A percentile compares a stretch with the other conserved stretches of the same genome.
These are phyloP conservation scores for Molossus molossus DNA, from an alignment of 2,797 vertebrate species.

Conservation along the genomic window DNA sequence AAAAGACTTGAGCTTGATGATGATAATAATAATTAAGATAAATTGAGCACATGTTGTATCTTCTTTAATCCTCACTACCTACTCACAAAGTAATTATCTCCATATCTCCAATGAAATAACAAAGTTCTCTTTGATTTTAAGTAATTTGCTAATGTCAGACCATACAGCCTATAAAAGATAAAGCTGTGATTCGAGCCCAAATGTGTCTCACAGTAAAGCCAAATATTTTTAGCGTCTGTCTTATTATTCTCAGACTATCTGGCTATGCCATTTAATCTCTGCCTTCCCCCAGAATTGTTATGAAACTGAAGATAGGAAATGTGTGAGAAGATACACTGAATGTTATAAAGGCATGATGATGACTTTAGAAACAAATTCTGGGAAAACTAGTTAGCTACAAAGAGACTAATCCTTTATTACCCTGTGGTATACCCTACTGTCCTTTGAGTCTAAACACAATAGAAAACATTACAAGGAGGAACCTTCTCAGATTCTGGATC, in stretches of 20 bases:
- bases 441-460: not conserved
- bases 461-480: not conserved
- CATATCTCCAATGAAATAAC: not conserved
- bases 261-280: not conserved
- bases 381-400: not conserved
- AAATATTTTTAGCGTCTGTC: not conserved
- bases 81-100: not conserved
- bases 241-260: not conserved
- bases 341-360: not conserved
- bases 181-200: not conserved
- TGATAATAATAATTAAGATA: not conserved
- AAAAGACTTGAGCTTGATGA: not conserved
- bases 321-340: not conserved
- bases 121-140: not conserved
- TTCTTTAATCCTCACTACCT: not conserved
- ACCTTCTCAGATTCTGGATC: not conserved
- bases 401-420: not conserved
- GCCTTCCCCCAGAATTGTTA: not conserved
- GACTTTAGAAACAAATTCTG: not conserved
- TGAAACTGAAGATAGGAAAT: not conserved
- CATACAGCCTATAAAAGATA: not conserved
- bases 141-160: not conserved
- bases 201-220: not conserved
- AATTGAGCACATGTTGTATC: not conserved
- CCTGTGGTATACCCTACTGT: not conserved